These are phyloP conservation scores for Paedocypris micromegethes DNA, from an alignment of 2,797 vertebrate genomes.

Conservation along the genomic window DNA sequence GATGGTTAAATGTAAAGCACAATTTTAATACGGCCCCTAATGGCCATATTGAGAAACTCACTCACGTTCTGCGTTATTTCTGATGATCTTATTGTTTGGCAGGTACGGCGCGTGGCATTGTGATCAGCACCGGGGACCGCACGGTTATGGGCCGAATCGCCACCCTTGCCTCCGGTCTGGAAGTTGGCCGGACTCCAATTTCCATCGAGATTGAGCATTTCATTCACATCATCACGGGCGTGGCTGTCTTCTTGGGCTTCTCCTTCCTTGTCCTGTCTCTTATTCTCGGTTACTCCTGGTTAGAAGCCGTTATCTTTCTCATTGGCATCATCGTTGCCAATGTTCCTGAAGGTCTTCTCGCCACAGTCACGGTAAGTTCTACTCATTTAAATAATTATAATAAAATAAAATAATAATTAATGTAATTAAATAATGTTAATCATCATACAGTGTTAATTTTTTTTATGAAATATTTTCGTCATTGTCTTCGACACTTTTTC, in stretches of 20 bases:
- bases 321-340: slow-evolving; percentile 86
- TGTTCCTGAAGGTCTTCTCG: slow-evolving; percentile 79
- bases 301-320: slow-evolving; percentile 83
- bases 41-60: too few relatives aligned
- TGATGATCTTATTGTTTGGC: not conserved
- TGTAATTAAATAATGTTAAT: too few relatives aligned
- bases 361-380: slow-evolving; percentile 76
- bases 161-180: slow-evolving; percentile 78
- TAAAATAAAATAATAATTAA: too few relatives aligned
- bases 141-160: slow-evolving; percentile 85
- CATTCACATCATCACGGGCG: slow-evolving; percentile 84
- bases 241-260: slow-evolving; percentile 80
- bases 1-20: too few relatives aligned
- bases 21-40: too few relatives aligned
- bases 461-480: too few relatives aligned
- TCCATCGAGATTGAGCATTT: slow-evolving; percentile 81
- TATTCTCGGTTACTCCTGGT: slow-evolving; percentile 77
- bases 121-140: slow-evolving; percentile 78
- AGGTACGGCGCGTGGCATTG: slow-evolving; percentile 81
- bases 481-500: too few relatives aligned
- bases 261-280: slow-evolving; percentile 80
- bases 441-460: too few relatives aligned
- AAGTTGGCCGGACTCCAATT: slow-evolving; percentile 80
- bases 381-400: too few relatives aligned
- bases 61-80: too few relatives aligned